Conservation (phyloP, 2,113 vertebrate species). For the Pomatostomus ruficeps region DNA sequence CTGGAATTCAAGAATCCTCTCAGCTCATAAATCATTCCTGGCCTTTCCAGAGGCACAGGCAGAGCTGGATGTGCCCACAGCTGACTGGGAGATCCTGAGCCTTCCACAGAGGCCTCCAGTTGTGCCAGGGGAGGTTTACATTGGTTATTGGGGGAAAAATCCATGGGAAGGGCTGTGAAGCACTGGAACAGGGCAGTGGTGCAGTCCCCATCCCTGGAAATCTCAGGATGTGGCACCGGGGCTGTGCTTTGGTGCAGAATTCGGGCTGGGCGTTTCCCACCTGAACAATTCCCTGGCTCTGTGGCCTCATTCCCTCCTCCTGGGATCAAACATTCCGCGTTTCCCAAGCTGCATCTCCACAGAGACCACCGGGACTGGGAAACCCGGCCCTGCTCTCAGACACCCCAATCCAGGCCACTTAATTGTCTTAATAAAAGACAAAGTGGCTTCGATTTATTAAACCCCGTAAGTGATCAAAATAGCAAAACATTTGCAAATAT, state of each 20-base stretch:
- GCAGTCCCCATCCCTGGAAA: neutral
- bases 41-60: neutral
- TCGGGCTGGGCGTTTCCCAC: neutral
- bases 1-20: neutral
- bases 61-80: neutral
- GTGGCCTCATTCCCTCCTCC: neutral
- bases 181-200: neutral
- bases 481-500: conserved; percentile 70
- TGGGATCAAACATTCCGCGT: rapidly evolving
- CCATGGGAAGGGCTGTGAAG: neutral
- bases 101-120: rapidly evolving
- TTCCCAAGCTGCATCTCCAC: neutral
- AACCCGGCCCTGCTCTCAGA: neutral
- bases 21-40: neutral
- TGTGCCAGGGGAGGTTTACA: neutral
- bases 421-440: neutral
- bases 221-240: neutral
- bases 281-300: neutral
- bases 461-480: conserved; percentile 26
- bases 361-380: neutral
- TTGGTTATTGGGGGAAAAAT: neutral
- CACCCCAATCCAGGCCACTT: neutral
- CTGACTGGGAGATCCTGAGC: neutral
- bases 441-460: conserved; percentile 5
- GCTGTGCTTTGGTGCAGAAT: rapidly evolving